Base-by-base conservation (phyloP, 1,140 invertebrate species). In the Pseudomyrmex cubaensis region DNA sequence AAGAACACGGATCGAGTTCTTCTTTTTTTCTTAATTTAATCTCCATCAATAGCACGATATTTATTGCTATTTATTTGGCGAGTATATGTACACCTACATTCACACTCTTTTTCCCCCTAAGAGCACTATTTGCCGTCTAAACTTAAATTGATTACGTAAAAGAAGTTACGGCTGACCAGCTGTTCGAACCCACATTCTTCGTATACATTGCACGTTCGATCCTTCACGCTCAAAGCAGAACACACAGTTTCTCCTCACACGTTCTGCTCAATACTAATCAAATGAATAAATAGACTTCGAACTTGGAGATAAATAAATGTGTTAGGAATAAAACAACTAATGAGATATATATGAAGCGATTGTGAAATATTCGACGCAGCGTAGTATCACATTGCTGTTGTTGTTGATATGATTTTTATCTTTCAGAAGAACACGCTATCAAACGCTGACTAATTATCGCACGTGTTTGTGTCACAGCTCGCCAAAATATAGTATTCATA, bases 201-300 rank as follows among this genome's bases (percentile, higher is more conserved):
- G 73, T 78, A 84, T 52, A 62, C 75, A 35, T 69, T 20, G 62
- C 75, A 84, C 75, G 82, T 84, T 78, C 56, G 56, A 84, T 84
- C 63, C 54, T 48, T 84, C 54, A 83, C 35, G 35, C 62, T 66
- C 73, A 77, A 72, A 80, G 69, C 61, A 73, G 61, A 59, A 35
- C 50, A 50, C 22, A 56, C 35, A 44, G 50, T 52, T 48, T 57
- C 15, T 50, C 66, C 22, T 17, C 13, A 59, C 70, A 3, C 20
- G 10, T 15, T n/a, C n/a, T 57, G 54, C 7, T 13, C 46, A 62
- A 44, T 69, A 72, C 56, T 69, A 84, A 84, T 84, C 75, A 69
- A 84, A 67, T 70, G 48, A 84, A 69, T 80, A 44, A 84, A 69
- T 80, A 84, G 69, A 84, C 46, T 80, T 84, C 13, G 1, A 69